Evolutionary conservation across 2,113 vertebrate species (phyloP).

Genomic region (Poecilia latipinna): DNA sequence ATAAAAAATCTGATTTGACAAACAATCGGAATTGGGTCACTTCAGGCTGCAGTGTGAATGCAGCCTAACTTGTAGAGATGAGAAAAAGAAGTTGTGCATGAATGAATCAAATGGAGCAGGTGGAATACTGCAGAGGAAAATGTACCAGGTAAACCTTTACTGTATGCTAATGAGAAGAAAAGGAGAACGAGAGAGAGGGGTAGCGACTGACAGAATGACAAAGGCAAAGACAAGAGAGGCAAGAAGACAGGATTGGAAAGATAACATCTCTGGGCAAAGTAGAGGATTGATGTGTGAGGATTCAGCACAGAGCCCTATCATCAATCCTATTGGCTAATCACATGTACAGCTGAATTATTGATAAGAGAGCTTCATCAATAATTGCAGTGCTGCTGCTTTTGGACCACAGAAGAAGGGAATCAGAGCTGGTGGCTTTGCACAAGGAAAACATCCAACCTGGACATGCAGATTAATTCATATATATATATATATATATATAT

Average conservation of each 20-base stretch:
- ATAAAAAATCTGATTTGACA: no score
- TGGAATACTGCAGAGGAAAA: neutral
- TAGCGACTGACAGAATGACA: conserved; percentile 32
- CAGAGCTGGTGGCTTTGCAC: conserved; percentile 40
- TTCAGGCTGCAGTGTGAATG: no score
- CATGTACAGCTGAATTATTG: conserved; percentile 81
- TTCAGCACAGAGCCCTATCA: conserved; percentile 52
- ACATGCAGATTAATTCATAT: conserved; percentile 10
- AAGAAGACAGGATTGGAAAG: conserved; percentile 40
- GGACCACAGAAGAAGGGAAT: conserved; percentile 34
- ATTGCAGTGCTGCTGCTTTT: conserved; percentile 68
- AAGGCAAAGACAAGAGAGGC: conserved; percentile 38
- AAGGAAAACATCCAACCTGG: conserved; percentile 33
- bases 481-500: no score
- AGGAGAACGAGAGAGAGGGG: conserved; percentile 6
- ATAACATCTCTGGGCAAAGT: conserved; percentile 56
- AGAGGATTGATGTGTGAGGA: conserved; percentile 61
- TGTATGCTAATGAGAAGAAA: conserved; percentile 1
- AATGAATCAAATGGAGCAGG: neutral
- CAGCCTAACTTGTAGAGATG: neutral
- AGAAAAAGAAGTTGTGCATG: neutral
- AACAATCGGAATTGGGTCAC: no score
- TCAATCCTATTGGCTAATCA: conserved; percentile 79
- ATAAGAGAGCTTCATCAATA: conserved; percentile 76
- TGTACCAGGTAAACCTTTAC: conserved; percentile 2